phyloP scores from a whole-genome alignment of 2,888 invertebrate genomes.

The Xestobium rufovillosum region DNA sequence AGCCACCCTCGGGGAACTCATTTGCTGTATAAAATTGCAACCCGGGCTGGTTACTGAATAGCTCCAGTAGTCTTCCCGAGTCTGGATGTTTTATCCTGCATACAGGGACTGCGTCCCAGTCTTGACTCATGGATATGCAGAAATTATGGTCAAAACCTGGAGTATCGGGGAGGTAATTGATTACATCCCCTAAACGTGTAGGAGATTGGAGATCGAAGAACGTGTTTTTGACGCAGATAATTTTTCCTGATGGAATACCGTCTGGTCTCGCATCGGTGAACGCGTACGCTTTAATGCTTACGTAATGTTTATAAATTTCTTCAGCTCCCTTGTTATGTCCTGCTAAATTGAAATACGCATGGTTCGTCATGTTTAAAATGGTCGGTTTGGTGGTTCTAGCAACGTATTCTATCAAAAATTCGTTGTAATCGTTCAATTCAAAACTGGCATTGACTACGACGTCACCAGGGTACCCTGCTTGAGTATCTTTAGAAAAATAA shows the following conservation, averaged over 20 bases:
- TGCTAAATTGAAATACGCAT: conserved; percentile 78
- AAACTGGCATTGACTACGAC: conserved; percentile 52
- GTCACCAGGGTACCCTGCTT: conserved; percentile 79
- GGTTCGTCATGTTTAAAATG: conserved; percentile 71
- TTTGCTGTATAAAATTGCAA: conserved; percentile 80
- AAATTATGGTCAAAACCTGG: conserved; percentile 76
- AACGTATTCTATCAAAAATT: conserved; percentile 51
- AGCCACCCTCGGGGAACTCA: conserved; percentile 47
- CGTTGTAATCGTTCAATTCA: conserved; percentile 59
- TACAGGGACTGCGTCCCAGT: not conserved
- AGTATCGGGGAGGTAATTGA: conserved; percentile 53
- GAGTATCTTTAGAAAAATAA: conserved; percentile 58
- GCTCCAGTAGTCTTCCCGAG: conserved; percentile 63
- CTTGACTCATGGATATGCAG: conserved; percentile 52
- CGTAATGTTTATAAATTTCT: conserved; percentile 54
- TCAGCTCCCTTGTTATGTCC: conserved; percentile 65
- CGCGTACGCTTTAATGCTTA: conserved; percentile 62
- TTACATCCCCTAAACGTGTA: conserved; percentile 52
- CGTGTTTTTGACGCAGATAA: conserved; percentile 2
- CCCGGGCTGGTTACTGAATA: conserved; percentile 74
- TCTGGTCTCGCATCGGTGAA: conserved; percentile 59
- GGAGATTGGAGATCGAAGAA: conserved; percentile 41
- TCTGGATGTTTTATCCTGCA: conserved; percentile 46
- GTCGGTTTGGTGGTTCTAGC: conserved; percentile 63
- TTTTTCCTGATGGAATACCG: conserved; percentile 58